Percentiles rank a stretch among this genome's conserved stretches.
These are phyloP conservation scores for Pseudobourletiella spinata DNA, from an alignment of 1,140 invertebrate genomes.

Conservation along the genomic window DNA sequence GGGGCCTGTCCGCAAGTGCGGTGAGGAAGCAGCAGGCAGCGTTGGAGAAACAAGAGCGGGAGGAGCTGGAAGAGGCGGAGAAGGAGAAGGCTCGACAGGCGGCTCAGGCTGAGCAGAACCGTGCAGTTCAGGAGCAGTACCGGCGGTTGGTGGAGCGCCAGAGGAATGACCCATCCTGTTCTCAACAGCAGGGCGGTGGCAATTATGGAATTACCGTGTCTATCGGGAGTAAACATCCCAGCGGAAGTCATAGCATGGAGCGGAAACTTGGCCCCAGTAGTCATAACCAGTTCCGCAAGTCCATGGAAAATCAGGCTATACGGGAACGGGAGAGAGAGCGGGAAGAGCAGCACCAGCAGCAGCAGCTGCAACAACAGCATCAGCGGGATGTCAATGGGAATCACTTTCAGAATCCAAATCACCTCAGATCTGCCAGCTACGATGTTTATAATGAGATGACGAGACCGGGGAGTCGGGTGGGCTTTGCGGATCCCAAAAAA, in stretches of 20 bases:
- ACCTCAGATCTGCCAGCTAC: constrained; percentile 44
- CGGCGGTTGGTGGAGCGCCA: constrained; percentile 41
- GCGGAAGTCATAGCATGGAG: constrained; percentile 1
- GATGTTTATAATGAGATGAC: constrained; percentile 43
- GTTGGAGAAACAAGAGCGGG: constrained; percentile 23
- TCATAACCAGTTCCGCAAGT: constrained; percentile 25
- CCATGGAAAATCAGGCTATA: constrained; percentile 21
- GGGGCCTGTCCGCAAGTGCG: constrained; percentile 42
- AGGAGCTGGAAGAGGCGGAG: constrained; percentile 36
- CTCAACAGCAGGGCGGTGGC: constrained; percentile 1
- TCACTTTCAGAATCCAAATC: constrained; percentile 37
- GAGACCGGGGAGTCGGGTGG: constrained; percentile 48
- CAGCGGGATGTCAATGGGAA: constrained; percentile 30
- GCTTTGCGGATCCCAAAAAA: constrained; percentile 49
- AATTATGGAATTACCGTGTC: constrained; percentile 31
- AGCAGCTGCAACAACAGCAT: too few relatives aligned
- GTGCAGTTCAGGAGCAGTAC: constrained; percentile 46
- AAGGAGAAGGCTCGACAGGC: constrained; percentile 39
- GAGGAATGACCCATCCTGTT: constrained; percentile 16
- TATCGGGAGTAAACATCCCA: constrained; percentile 15
- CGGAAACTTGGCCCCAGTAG: neutral
- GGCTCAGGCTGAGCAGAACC: constrained; percentile 40
- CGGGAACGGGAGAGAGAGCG: constrained; percentile 35
- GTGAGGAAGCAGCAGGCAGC: constrained; percentile 39
- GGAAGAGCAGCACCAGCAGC: constrained; percentile 30